Conservation (phyloP, 2,888 invertebrate genomes). For the Listrodromus nycthemerus region DNA sequence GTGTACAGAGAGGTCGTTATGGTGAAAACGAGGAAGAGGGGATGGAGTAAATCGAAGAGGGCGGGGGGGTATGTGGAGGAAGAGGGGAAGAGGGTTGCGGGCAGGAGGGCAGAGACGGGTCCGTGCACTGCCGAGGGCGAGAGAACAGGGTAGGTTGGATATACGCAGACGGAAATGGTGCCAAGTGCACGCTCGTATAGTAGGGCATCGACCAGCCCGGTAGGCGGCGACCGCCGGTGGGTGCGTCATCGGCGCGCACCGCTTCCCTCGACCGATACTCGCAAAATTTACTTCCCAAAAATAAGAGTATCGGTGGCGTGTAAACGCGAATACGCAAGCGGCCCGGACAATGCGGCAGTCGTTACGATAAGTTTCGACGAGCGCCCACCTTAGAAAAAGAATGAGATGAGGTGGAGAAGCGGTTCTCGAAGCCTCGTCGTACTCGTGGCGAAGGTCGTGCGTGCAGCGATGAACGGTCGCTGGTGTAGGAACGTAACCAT, state of each 20-base stretch:
- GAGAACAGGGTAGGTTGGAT: slow-evolving; percentile 64
- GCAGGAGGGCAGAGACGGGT: background rate
- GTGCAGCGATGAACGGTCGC: background rate
- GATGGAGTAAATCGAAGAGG: slow-evolving; percentile 49
- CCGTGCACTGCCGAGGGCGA: slow-evolving; percentile 42
- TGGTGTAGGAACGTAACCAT: background rate
- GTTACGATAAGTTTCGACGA: no score
- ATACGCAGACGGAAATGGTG: slow-evolving; percentile 76
- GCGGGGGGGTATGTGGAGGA: slow-evolving; percentile 57
- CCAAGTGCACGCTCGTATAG: slow-evolving; percentile 77
- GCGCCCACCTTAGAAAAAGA: no score
- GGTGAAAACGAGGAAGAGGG: slow-evolving; percentile 46
- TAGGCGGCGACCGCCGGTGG: slow-evolving; percentile 40
- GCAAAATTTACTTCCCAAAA: slow-evolving; percentile 27
- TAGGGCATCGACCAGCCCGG: slow-evolving; percentile 79
- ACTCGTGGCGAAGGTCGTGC: background rate
- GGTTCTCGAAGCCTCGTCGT: no score
- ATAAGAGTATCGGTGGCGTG: no score
- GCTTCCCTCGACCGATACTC: slow-evolving; percentile 22
- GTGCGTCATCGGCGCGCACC: slow-evolving; percentile 41
- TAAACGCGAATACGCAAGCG: no score
- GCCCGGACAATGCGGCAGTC: no score
- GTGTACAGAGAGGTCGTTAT: slow-evolving; percentile 41
- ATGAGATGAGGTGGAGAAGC: no score
- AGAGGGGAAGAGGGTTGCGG: slow-evolving; percentile 37